Base-by-base conservation (phyloP, 2,113 vertebrate species). In the Cromileptes altivelis region DNA sequence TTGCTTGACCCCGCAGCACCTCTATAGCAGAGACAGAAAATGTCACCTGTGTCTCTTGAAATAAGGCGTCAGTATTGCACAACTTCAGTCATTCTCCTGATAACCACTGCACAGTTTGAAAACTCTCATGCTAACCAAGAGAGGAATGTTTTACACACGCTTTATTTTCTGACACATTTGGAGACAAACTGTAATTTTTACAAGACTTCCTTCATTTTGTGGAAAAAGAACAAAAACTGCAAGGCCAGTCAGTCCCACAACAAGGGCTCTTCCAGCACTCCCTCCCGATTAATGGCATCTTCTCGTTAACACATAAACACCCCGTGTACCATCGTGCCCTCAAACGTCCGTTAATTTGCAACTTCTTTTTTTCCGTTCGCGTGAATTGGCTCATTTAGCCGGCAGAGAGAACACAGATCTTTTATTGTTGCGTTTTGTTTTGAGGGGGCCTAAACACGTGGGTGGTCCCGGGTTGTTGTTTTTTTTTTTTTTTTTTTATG, bases 251-350 rank as follows among this genome's bases (percentile, higher is more conserved):
- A 68, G 21, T 40, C 19, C 85, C 75, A 81, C 75, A 84, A 88
- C 75, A 84, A 72, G 64, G 69, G 50, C 69, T 72, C 84, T 80
- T 75, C 53, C 62, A 80, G 63, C 67, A 70, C 55, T 73, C 73
- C 71, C 6, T 75, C 68, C 74, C 70, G 82, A 88, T 83, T 89
- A 85, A 91, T 76, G 74, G 42, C 55, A 21, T 91, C 74, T 88
- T 89, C 79, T 85, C 18, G 55, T 92, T 91, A 92, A 92, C 85
- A 77, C 82, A 86, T 88, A 86, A 88, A 92, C 80, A 80, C 80
- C 49, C 70, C 1, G n/a, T 83, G 85, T 58, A 76, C 58, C 42
- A 70, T 88, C 55, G 80, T 77, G 86, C 62, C 49, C 61, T 45
- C 42, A 45, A 45, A 45, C 11, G 56, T 87, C 77, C 57, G 7